These are phyloP conservation scores for Caenorhabditis tropicalis DNA, from an alignment of 1,140 invertebrate species.

Conservation along the genomic window DNA sequence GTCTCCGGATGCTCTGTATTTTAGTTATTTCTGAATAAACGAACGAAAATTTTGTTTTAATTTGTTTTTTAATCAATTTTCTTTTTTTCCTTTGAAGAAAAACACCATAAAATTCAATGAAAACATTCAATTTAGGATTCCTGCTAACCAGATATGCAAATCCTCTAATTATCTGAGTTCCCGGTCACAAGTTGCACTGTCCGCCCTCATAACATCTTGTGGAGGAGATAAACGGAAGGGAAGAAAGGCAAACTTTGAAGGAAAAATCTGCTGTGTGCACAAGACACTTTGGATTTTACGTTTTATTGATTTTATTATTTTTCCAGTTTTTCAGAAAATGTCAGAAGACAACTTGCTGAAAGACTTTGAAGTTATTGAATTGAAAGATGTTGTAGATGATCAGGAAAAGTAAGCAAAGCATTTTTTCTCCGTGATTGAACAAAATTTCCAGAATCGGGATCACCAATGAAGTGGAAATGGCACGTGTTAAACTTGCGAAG, in stretches of 20 bases:
- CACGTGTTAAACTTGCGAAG: background rate
- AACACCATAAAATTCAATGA: no score
- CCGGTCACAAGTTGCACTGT: background rate
- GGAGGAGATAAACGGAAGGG: background rate
- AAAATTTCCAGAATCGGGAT: background rate
- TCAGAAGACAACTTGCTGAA: background rate
- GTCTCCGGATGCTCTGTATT: no score
- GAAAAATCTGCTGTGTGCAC: background rate
- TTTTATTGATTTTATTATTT: background rate
- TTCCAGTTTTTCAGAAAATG: no score
- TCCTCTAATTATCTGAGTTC: no score
- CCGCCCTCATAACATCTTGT: background rate
- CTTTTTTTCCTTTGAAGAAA: no score
- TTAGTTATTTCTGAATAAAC: no score
- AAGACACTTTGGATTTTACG: background rate
- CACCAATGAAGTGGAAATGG: background rate
- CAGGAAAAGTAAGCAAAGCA: background rate
- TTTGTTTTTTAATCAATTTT: no score
- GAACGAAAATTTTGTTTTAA: no score
- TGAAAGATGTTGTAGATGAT: background rate
- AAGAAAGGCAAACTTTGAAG: background rate
- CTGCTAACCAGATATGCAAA: no score
- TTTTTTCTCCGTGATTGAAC: no score
- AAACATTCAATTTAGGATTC: no score
- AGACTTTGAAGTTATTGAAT: background rate